These are phyloP conservation scores for Geococcyx californianus DNA, from an alignment of 2,113 vertebrate genomes.

Conservation along the genomic window DNA sequence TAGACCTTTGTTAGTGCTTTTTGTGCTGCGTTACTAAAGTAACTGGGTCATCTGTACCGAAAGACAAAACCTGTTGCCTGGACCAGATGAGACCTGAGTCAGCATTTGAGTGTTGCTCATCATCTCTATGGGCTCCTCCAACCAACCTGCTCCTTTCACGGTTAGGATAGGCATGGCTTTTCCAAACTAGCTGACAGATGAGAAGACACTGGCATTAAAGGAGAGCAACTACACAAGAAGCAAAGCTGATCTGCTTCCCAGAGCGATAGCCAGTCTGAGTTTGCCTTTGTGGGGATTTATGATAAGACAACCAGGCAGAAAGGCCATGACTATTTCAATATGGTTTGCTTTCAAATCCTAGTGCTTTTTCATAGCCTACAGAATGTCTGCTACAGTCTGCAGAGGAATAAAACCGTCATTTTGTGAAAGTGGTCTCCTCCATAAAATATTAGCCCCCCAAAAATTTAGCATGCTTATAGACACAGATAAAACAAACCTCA, in stretches of 20 bases:
- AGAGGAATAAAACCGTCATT: neutral
- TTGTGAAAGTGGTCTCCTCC: neutral
- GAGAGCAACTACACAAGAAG: neutral
- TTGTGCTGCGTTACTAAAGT: neutral
- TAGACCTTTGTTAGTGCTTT: neutral
- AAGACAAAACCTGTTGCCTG: neutral
- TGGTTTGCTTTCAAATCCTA: neutral
- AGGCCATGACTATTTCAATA: neutral
- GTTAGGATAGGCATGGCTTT: neutral
- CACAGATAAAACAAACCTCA: neutral
- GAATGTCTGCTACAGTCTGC: neutral
- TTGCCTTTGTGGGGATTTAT: neutral
- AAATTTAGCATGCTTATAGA: neutral
- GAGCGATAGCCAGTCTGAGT: neutral
- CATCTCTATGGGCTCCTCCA: neutral
- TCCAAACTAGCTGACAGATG: neutral
- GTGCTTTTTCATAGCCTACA: neutral
- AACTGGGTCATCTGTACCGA: neutral
- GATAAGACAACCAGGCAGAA: neutral
- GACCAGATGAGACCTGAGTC: neutral
- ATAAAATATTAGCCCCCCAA: neutral
- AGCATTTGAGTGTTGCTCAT: neutral
- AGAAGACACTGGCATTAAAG: neutral
- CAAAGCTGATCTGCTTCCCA: neutral
- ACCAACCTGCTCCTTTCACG: neutral